Percentiles rank a stretch among this genome's conserved stretches.
Evolutionary conservation across 1,140 invertebrate genomes (phyloP).

Genomic region (Trinorchestia longiramus): DNA sequence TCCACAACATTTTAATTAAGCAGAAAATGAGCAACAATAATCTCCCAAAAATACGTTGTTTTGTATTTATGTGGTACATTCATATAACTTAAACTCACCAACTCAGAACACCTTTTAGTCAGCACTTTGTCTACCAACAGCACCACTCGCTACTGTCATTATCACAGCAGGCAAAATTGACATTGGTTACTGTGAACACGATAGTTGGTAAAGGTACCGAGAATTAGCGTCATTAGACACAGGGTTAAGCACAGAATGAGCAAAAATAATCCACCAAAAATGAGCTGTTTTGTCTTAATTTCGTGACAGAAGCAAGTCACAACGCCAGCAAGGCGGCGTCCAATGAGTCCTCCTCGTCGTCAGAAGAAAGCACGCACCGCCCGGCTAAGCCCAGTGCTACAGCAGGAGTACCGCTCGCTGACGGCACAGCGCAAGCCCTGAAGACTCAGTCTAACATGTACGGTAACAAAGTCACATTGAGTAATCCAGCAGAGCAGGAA

Average conservation of each 20-base stretch:
- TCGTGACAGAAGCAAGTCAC: not conserved
- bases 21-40: not conserved
- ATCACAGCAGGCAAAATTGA: too few relatives aligned
- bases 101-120: too few relatives aligned
- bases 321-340: not conserved
- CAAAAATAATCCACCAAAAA: not conserved
- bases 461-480: not conserved
- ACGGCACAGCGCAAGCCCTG: not conserved
- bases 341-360: not conserved
- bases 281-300: not conserved
- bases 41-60: not conserved
- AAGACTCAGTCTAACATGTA: not conserved
- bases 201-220: too few relatives aligned
- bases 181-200: too few relatives aligned
- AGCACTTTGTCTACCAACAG: too few relatives aligned
- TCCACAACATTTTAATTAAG: not conserved
- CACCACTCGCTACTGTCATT: too few relatives aligned
- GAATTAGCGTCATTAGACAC: too few relatives aligned
- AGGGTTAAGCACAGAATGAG: not conserved
- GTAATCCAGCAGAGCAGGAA: not conserved
- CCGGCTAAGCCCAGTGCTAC: not conserved
- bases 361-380: not conserved
- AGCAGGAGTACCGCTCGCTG: not conserved
- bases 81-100: too few relatives aligned
- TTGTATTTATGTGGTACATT: too few relatives aligned